Base-by-base conservation (phyloP, 2,797 vertebrate genomes). In the Ispidina lecontei region DNA sequence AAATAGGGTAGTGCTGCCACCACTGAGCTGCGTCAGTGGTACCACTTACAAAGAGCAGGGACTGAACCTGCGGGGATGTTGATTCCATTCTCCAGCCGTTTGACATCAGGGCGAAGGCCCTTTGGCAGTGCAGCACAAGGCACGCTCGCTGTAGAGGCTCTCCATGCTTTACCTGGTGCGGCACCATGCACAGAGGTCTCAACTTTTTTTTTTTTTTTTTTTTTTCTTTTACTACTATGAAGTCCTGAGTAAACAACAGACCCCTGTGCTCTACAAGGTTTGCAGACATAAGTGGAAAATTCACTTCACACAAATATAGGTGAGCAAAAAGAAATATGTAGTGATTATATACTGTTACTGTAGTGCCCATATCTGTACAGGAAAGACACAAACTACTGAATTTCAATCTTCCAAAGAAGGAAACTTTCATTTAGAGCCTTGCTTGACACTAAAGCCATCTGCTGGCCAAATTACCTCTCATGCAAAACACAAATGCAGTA, bases 211-310 rank as follows among this genome's bases (percentile, higher is more conserved):
- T 31, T 15, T 33, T 19, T 29, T 41, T 8, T 13, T 17, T 14
- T 9, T 63, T 23, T 67, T 41, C 14, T 71, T 49, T 55, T 21
- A 19, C 7, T 39, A 14, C 39, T 23, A 37, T 23, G 65, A n/a
- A 60, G 63, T 29, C 39, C 29, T 19, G 51, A 13, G 41, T 44
- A 2, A 29, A 12, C 22, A 13, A 9, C 12, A 12, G 29, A 3
- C 9, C n/a, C 39, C 8, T 11, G 60, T 59, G 49, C 26, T 9
- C 22, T 4, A 10, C 5, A 21, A 14, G 5, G 9, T 22, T 37
- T 11, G 1, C 9, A 0, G 23, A 19, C 39, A 5, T 3, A 14
- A 46, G 0, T 8, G 56, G 60, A 10, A 55, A 63, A 26, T 4
- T 6, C 18, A 3, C 29, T 5, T n/a, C 28, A 1, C 46, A 6